Evolutionary conservation across 2,113 vertebrate species (phyloP).

Genomic region (Tyto alba): DNA sequence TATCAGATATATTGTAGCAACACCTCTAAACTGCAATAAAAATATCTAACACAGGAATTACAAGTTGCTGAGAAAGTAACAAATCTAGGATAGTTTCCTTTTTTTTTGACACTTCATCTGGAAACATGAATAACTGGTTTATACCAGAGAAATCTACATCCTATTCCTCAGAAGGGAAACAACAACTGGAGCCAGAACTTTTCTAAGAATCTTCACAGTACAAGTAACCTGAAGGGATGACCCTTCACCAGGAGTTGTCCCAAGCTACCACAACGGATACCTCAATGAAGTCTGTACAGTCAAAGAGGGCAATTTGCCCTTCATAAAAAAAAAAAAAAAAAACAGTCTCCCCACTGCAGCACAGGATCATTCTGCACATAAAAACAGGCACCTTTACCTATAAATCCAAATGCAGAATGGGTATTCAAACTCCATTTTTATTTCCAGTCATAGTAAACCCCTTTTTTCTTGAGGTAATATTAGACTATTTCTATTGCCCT

Average conservation of each 20-base stretch:
- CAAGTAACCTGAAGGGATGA: background rate
- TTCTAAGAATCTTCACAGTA: background rate
- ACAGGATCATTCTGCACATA: background rate
- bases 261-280: background rate
- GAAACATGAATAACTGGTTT: background rate
- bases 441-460: background rate
- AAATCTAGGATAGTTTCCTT: background rate
- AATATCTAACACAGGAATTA: background rate
- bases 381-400: background rate
- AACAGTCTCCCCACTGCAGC: background rate
- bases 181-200: background rate
- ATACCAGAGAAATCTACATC: background rate
- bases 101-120: background rate
- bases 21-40: background rate
- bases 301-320: background rate
- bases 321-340: background rate
- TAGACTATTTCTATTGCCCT: background rate
- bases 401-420: background rate
- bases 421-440: background rate
- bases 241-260: background rate
- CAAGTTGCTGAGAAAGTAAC: background rate
- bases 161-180: background rate
- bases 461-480: background rate
- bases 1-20: background rate
- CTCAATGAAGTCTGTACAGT: background rate